Evolutionary conservation across 1,140 invertebrate species (phyloP), one percentile per base, ranked within the genome.

Genomic region (Matsumurasca onukii): DNA sequence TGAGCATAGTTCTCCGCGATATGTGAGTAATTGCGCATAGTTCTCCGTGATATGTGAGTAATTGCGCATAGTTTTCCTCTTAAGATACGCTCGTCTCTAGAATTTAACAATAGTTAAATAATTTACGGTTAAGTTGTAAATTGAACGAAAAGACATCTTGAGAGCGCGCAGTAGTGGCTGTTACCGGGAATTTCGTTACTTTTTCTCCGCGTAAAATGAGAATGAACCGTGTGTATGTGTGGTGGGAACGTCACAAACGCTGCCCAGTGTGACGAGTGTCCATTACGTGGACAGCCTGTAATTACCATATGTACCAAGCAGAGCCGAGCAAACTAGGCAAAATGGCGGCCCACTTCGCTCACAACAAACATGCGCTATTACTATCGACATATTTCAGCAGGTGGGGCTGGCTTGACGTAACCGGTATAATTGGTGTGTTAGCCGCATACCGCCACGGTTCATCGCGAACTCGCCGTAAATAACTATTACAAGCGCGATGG

Each of bases 391-490:
- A 59, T 3, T 59, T 59, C 25, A 59, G 55, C 55, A 29, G 55
- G 9, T 5, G 49, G 15, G 55, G 55, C 13, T 22, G 25, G 55
- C 5, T 22, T 59, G 55, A 59, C 55, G 55, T 59, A 25, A 59
- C 3, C 12, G 2, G 15, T 5, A 29, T 59, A 59, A 59, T 59
- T 59, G 55, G 55, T 24, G 55, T 27, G 55, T 59, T 27, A 61
- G 9, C 29, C 55, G 55, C 55, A 59, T 27, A 65, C 62, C 62
- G 62, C 9, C 61, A 34, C 61, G 61, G 61, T 63, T 34, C 61
- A 34, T 31, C 61, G 61, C 31, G 39, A 48, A 22, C 1, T 25
- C 34, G 9, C 22, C 17, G 39, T 65, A 65, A 65, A 65, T 48
- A 45, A 65, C 39, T 48, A 65, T 65, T 65, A 65, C 62, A 45